These are phyloP conservation scores for Nyctibius bracteatus DNA, from an alignment of 2,113 vertebrate species.

Conservation along the genomic window DNA sequence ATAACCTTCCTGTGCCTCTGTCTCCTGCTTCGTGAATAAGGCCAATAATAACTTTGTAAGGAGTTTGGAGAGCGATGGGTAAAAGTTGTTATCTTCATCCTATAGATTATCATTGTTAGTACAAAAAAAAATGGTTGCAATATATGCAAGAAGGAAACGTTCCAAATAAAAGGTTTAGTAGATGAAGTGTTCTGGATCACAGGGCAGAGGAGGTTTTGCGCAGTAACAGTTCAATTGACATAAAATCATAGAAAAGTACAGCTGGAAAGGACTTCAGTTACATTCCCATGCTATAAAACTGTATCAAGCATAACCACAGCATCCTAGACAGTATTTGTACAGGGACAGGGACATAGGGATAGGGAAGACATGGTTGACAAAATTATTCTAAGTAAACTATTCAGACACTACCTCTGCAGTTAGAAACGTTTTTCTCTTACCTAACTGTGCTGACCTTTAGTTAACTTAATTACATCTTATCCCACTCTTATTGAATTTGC, in stretches of 20 bases:
- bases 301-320: background rate
- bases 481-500: background rate
- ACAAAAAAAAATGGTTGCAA: background rate
- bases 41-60: background rate
- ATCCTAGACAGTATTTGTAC: background rate
- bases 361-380: background rate
- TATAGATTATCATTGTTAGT: background rate
- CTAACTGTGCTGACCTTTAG: background rate
- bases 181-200: background rate
- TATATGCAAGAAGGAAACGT: background rate
- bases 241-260: background rate
- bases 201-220: background rate
- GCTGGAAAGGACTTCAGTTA: background rate
- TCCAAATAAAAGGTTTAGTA: background rate
- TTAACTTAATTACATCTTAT: background rate
- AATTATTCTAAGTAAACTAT: background rate
- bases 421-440: background rate
- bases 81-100: background rate
- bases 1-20: background rate
- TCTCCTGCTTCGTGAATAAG: background rate
- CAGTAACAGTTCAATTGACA: background rate
- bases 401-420: background rate
- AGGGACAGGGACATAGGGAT: fast-evolving
- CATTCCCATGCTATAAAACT: background rate
- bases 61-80: background rate